Evolutionary conservation across 1,140 invertebrate species (phyloP).

Genomic region (Diuraphis noxia): DNA sequence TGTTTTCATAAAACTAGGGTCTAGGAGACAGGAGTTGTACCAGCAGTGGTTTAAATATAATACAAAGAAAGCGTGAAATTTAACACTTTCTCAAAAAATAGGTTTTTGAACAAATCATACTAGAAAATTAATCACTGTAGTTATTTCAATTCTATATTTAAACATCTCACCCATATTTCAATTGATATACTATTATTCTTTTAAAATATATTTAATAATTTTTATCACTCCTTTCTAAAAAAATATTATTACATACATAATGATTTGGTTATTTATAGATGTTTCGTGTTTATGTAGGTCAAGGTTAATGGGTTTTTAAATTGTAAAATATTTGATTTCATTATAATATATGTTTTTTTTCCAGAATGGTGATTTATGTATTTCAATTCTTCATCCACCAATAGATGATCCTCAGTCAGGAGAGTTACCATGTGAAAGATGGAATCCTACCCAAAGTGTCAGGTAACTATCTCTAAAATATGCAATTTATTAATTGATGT

Average conservation of each 20-base stretch:
- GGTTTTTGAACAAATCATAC: neutral
- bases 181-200: neutral
- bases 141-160: neutral
- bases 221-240: neutral
- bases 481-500: neutral
- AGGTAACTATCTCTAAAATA: conserved; percentile 63
- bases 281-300: neutral
- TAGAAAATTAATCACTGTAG: neutral
- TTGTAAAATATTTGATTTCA: neutral
- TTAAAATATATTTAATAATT: neutral
- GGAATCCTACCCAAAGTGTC: conserved; percentile 99
- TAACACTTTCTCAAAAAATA: conserved; percentile 10
- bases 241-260: neutral
- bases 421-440: conserved; percentile 97
- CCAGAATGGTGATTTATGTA: conserved; percentile 98
- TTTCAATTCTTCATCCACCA: conserved; percentile 98
- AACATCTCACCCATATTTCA: neutral
- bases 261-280: neutral
- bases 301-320: neutral
- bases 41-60: neutral
- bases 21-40: neutral
- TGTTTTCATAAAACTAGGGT: neutral
- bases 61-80: conserved; percentile 20
- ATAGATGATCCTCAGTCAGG: conserved; percentile 99
- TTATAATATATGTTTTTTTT: conserved; percentile 60